phyloP scores from a whole-genome alignment of 2,888 invertebrate genomes.

The Coleophora flavipennella region DNA sequence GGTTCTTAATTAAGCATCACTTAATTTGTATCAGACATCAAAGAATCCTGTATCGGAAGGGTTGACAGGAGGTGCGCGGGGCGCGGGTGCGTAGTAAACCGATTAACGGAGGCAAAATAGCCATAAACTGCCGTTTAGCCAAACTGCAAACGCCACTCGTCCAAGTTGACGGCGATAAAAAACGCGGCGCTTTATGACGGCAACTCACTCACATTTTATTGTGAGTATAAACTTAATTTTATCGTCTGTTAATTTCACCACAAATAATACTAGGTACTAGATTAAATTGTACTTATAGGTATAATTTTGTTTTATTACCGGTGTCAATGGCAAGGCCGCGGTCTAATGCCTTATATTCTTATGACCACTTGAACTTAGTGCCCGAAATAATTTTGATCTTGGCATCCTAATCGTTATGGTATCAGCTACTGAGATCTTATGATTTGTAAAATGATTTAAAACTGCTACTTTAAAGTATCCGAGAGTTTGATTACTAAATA shows the following conservation, averaged over 20 bases:
- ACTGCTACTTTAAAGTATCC: too few species aligned
- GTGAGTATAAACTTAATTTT: constrained; percentile 73
- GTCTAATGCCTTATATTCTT: constrained; percentile 32
- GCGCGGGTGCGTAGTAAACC: constrained; percentile 68
- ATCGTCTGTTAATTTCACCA: constrained; percentile 73
- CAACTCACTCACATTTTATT: constrained; percentile 73
- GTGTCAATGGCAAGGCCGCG: constrained; percentile 54
- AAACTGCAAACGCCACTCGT: constrained; percentile 70
- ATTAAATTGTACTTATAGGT: constrained; percentile 51
- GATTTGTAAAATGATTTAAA: too few species aligned
- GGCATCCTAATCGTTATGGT: too few species aligned
- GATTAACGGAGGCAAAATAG: constrained; percentile 72
- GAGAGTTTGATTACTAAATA: too few species aligned
- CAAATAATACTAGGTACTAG: constrained; percentile 67
- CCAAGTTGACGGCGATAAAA: constrained; percentile 68
- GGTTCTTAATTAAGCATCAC: too few species aligned
- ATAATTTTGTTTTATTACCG: constrained; percentile 53
- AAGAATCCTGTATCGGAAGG: constrained; percentile 25
- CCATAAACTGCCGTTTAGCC: constrained; percentile 72
- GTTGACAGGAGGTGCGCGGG: constrained; percentile 36
- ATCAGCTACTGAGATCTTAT: too few species aligned
- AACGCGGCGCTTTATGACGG: constrained; percentile 73
- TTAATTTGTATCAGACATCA: not conserved
- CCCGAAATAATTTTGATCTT: too few species aligned
- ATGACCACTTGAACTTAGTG: too few species aligned